Percentiles rank a stretch among this genome's conserved stretches.
Evolutionary conservation across 1,140 invertebrate species (phyloP).

Genomic region (Heliconius hermathena): DNA sequence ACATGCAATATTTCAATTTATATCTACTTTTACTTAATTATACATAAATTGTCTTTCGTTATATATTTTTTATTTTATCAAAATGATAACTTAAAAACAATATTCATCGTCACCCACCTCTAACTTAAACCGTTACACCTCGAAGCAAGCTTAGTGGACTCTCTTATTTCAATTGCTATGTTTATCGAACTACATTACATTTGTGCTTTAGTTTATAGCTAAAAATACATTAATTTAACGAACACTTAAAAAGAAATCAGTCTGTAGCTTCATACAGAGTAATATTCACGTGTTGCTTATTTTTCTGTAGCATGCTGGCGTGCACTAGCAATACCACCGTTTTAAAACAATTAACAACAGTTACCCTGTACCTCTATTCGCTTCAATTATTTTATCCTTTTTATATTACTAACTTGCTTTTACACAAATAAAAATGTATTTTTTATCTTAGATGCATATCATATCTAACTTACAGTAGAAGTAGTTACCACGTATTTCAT

Average conservation of each 20-base stretch:
- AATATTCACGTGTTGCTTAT: background rate
- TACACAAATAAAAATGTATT: background rate
- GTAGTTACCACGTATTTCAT: background rate
- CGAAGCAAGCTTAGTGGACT: constrained; percentile 3
- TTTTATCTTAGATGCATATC: background rate
- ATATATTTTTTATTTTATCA: background rate
- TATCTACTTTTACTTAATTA: background rate
- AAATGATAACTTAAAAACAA: background rate
- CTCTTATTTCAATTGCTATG: constrained; percentile 1
- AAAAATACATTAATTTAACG: background rate
- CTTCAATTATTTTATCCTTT: background rate
- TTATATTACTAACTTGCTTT: background rate
- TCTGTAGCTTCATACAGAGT: background rate
- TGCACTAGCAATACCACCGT: background rate
- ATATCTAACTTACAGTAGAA: background rate
- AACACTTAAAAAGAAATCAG: background rate
- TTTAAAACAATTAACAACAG: background rate
- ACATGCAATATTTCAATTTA: background rate
- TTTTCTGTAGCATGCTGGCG: background rate
- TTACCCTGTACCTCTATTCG: background rate
- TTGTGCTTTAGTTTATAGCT: background rate
- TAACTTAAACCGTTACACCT: background rate
- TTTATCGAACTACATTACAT: background rate
- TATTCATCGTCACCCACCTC: constrained; percentile 3
- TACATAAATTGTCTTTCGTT: background rate